These are phyloP conservation scores for Ericerus pela DNA, from an alignment of 1,140 invertebrate genomes.

Conservation along the genomic window DNA sequence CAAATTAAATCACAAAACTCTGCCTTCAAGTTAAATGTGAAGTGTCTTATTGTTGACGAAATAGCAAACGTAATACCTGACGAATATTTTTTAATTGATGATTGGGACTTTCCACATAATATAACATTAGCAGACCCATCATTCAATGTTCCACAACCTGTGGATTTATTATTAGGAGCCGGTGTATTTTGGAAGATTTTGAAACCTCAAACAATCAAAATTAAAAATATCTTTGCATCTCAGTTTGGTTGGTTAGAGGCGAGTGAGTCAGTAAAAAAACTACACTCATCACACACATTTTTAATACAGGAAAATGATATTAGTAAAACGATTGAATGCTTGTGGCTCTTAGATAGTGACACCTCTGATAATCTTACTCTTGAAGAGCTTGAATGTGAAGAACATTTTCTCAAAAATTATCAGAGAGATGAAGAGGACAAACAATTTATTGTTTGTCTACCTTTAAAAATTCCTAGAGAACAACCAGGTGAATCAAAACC, in stretches of 20 bases:
- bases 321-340: neutral
- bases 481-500: neutral
- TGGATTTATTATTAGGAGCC: conserved; percentile 1
- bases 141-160: neutral
- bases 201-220: neutral
- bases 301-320: neutral
- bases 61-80: neutral
- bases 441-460: neutral
- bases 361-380: too few relatives aligned
- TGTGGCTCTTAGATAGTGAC: conserved; percentile 8
- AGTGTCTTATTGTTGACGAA: neutral
- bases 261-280: neutral
- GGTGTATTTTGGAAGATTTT: neutral
- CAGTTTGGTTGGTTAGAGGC: conserved; percentile 1
- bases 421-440: neutral
- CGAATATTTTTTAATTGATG: neutral
- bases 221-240: neutral
- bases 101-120: neutral
- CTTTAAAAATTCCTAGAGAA: neutral
- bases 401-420: neutral
- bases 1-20: neutral
- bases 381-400: neutral
- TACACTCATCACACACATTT: neutral
- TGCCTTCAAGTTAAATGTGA: neutral
- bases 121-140: neutral